phyloP scores from a whole-genome alignment of 2,113 vertebrate genomes.

The Rattus rattus region DNA sequence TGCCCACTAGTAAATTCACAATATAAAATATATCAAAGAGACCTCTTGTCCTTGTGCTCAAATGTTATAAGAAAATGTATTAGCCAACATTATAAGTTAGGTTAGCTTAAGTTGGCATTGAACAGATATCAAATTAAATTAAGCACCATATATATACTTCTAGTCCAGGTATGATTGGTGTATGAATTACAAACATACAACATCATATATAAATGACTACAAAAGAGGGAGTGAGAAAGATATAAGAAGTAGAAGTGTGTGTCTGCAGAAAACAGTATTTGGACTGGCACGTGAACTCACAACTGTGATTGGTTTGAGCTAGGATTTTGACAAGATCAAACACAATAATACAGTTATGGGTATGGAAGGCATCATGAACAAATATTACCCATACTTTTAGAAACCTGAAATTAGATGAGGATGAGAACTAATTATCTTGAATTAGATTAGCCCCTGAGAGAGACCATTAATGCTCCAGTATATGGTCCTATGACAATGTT shows the following conservation, averaged over 20 bases:
- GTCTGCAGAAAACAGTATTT: background rate
- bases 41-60: background rate
- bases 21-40: background rate
- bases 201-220: background rate
- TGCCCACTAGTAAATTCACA: background rate
- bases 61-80: background rate
- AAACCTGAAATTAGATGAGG: background rate
- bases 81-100: background rate
- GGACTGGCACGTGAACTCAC: background rate
- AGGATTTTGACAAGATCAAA: background rate
- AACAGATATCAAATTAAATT: background rate
- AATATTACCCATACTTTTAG: background rate
- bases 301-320: background rate
- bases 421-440: background rate
- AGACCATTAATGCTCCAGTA: background rate
- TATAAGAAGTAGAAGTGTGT: background rate
- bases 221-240: background rate
- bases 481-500: background rate
- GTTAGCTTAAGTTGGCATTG: background rate
- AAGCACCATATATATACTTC: too few species aligned
- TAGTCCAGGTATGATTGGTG: background rate
- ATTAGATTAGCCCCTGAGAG: background rate
- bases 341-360: background rate
- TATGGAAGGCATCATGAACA: background rate
- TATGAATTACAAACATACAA: background rate